Conservation (phyloP, 2,113 vertebrate species). For the Girardinichthys multiradiatus region DNA sequence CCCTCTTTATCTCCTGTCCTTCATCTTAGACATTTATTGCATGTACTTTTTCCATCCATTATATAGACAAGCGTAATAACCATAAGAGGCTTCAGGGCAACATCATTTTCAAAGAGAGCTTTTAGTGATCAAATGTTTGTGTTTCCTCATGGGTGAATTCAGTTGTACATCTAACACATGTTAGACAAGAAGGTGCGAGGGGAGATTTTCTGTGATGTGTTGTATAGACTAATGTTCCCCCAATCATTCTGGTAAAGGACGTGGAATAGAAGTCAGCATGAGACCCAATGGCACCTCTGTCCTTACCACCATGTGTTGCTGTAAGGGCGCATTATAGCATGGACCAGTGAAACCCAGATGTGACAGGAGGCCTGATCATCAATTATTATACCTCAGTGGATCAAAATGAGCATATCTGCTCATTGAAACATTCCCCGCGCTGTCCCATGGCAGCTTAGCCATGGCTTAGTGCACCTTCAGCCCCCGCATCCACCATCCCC, state of each 20-base stretch:
- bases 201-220: conserved; percentile 21
- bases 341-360: conserved; percentile 77
- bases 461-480: conserved; percentile 53
- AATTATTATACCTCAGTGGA: conserved; percentile 86
- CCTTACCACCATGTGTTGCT: conserved; percentile 72
- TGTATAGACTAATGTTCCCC: conserved; percentile 27
- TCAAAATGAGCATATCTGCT: conserved; percentile 79
- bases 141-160: conserved; percentile 24
- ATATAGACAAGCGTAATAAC: conserved; percentile 18
- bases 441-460: conserved; percentile 58
- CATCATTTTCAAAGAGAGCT: conserved; percentile 22
- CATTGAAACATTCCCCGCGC: conserved; percentile 53
- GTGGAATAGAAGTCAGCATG: conserved; percentile 57
- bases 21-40: conserved; percentile 21
- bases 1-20: conserved; percentile 12
- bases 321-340: conserved; percentile 67
- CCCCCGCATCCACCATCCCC: conserved; percentile 44
- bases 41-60: conserved; percentile 16
- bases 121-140: conserved; percentile 37
- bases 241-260: conserved; percentile 38
- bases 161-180: conserved; percentile 11
- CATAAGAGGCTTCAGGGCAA: conserved; percentile 41
- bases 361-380: conserved; percentile 83
- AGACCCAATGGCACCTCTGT: conserved; percentile 55
- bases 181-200: conserved; percentile 3